Base-by-base conservation (phyloP, 2,797 vertebrate genomes). In the Cuculus canorus region DNA sequence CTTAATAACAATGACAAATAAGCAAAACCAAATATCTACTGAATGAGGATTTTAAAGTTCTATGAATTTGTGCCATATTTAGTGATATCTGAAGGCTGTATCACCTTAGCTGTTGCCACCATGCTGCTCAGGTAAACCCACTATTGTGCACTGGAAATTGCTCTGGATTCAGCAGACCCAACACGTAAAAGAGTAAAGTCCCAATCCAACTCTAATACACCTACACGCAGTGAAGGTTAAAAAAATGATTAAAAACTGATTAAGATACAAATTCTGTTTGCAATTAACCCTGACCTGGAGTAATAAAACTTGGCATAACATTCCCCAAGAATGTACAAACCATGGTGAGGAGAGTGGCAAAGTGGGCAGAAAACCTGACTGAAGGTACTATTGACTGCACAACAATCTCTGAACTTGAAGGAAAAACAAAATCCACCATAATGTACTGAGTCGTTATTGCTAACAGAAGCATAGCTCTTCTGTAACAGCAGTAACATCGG, bases 381-480 rank as follows among this genome's bases (percentile, higher is more conserved):
- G 70, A 85, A 27, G 32, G 17, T 59, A n/a, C 7, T 19, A 43
- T 75, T 41, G 82, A 56, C 56, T 53, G 61, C 71, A 50, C 18
- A 24, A 77, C 16, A 28, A 35, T 14, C 23, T 79, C 68, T 14
- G 24, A 88, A 90, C 52, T 69, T 79, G 50, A 3, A 90, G 53
- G 54, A 93, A 86, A 90, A 94, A 7, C 10, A 48, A 85, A 68
- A 61, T 32, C n/a, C 25, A 43, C 54, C 25, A 8, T 90, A 76
- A 80, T 93, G 63, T 64, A 94, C 83, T 65, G 85, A 92, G 82
- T 77, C 7, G 1, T 92, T 82, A 89, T 48, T 82, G 59, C 82
- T 92, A 96, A 90, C 56, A 79, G 82, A 92, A 79, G 61, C 86
- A 96, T 73, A 90, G 81, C 79, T 92, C 78, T 89, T 95, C 57